phyloP scores from a whole-genome alignment of 1,140 invertebrate genomes.

The Chionoecetes opilio region DNA sequence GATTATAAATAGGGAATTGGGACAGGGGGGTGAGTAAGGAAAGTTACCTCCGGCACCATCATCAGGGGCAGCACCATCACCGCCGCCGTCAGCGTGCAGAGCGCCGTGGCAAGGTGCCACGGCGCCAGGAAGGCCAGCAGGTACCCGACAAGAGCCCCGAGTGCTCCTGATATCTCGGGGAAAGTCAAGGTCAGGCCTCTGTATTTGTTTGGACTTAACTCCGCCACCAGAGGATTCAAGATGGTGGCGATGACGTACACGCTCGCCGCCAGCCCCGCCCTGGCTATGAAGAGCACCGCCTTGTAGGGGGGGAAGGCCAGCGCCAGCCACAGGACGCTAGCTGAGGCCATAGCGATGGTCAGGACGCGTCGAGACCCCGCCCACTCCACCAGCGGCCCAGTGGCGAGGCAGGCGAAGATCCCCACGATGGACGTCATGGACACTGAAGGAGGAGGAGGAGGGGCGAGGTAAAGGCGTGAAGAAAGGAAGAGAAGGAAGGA shows the following conservation, averaged over 20 bases:
- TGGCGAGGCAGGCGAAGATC: background rate
- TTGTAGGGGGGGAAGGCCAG: constrained; percentile 41
- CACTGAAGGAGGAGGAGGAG: no score
- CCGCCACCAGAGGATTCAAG: constrained; percentile 44
- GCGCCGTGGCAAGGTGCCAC: constrained; percentile 43
- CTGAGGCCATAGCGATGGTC: background rate
- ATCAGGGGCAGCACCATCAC: background rate
- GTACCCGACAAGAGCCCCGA: background rate
- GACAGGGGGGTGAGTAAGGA: no score
- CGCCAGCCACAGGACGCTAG: background rate
- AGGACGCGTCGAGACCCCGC: no score
- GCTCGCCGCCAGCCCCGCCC: background rate
- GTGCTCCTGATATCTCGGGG: constrained; percentile 1
- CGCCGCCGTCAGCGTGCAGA: background rate
- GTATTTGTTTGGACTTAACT: background rate
- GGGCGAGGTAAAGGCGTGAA: no score
- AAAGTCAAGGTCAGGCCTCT: background rate
- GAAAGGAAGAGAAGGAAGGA: no score
- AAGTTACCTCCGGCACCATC: constrained; percentile 47
- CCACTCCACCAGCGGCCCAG: background rate
- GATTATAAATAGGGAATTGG: no score
- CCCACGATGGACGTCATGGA: no score
- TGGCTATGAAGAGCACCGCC: no score
- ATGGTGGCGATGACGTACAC: background rate
- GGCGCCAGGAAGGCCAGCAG: constrained; percentile 12